Evolutionary conservation across 2,113 vertebrate species (phyloP).

Genomic region (Corydoras maculifer): DNA sequence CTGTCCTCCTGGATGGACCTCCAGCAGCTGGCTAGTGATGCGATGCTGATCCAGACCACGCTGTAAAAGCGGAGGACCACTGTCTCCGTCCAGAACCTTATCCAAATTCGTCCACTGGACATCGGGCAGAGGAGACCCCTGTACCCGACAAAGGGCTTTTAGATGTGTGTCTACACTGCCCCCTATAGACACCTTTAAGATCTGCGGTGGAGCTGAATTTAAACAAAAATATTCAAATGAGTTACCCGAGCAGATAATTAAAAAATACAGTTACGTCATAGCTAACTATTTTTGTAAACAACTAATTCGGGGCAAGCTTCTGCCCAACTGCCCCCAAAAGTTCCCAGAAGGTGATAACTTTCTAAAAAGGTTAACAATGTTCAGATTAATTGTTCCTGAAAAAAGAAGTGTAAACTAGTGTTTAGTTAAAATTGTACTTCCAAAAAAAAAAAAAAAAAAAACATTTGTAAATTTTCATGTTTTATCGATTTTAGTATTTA

Average conservation of each 20-base stretch:
- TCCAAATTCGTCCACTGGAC: constrained; percentile 72
- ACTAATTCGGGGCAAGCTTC: too few species aligned
- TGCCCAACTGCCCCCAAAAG: too few species aligned
- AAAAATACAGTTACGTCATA: background rate
- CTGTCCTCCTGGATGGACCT: constrained; percentile 69
- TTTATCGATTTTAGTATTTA: too few species aligned
- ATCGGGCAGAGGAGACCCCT: constrained; percentile 76
- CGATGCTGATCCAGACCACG: constrained; percentile 48
- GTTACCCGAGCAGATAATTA: background rate
- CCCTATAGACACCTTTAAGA: constrained; percentile 73
- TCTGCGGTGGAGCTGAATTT: constrained; percentile 74
- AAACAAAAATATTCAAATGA: background rate
- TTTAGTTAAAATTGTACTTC: too few species aligned
- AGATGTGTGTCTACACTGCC: constrained; percentile 57
- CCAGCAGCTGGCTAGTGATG: constrained; percentile 68
- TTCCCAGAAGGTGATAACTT: too few species aligned
- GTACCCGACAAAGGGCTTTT: constrained; percentile 73
- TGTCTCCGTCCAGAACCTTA: constrained; percentile 46
- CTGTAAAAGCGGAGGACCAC: constrained; percentile 34
- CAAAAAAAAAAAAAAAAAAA: too few species aligned
- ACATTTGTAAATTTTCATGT: too few species aligned
- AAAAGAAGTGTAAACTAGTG: too few species aligned
- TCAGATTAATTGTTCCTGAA: too few species aligned
- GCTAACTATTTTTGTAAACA: too few species aligned
- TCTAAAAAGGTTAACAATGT: too few species aligned